Base-by-base conservation (phyloP, 2,888 invertebrate species). In the Gastrophysa polygoni region DNA sequence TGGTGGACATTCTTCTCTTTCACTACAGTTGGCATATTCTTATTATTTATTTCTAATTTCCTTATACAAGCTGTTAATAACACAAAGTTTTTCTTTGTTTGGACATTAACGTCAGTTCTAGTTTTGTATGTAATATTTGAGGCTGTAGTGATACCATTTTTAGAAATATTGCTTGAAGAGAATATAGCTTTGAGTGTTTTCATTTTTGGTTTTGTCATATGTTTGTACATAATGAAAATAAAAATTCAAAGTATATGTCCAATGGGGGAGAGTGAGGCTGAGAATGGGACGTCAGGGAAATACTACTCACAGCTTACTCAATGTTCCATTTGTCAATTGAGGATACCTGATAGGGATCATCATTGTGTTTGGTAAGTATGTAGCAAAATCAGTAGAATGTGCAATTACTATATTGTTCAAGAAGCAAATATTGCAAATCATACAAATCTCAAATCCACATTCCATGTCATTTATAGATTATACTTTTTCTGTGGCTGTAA, bases 311-410 rank as follows among this genome's bases (percentile, higher is more conserved):
- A 91, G 70, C 89, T 92, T 38, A 87, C 89, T 75, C 94, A 95
- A 77, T 96, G 96, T 78, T 85, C 86, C 68, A 85, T 91, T 59
- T 97, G 96, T 79, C 89, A 93, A 76, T 88, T 89, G 50, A 94
- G 93, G 80, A 87, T 95, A 18, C 85, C 89, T 65, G 88, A 90
- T 68, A 86, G 91, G 72, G 91, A 90, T 77, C 91, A 91, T 81
- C 91, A 92, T 82, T 91, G 93, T 76, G 89, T 88, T 77, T 93
- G 92, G 92, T 90, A 82, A 79, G 83, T 78, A 43, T 8, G 1
- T 18, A 49, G 28, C 24, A 16, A 49, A n/a, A 8, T 32, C n/a
- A 20, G 10, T 18, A 34, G 5, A 20, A 16, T 51, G 14, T 51
- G 7, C 32, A n/a, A n/a, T n/a, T n/a, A n/a, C n/a, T n/a, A n/a